phyloP scores from a whole-genome alignment of 2,113 vertebrate species.

The Phocoena sinus region DNA sequence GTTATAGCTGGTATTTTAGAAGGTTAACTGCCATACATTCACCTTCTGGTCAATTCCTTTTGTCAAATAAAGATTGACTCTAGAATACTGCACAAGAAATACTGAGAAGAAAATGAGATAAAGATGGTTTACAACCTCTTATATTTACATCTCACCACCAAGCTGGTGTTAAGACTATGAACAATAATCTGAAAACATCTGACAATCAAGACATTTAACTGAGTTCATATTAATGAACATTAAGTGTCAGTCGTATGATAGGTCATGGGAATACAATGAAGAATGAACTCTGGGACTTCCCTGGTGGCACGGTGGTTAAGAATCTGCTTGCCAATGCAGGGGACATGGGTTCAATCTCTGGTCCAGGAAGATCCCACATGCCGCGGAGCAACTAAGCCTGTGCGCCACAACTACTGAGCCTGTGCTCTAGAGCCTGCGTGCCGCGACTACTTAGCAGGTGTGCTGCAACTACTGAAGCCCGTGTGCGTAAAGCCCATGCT shows the following conservation, averaged over 20 bases:
- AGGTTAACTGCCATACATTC: not conserved
- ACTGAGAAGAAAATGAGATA: constrained; percentile 3
- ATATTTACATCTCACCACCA: not conserved
- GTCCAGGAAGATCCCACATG: too few species aligned
- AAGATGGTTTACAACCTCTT: not conserved
- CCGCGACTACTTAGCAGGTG: too few species aligned
- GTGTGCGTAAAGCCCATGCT: too few species aligned
- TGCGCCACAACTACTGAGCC: too few species aligned
- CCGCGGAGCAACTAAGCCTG: too few species aligned
- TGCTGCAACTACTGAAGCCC: too few species aligned
- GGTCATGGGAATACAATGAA: not conserved
- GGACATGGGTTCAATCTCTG: too few species aligned
- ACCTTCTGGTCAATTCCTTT: not conserved
- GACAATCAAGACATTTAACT: not conserved
- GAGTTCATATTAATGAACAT: not conserved
- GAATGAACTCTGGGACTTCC: not conserved
- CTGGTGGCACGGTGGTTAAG: too few species aligned
- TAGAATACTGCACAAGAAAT: not conserved
- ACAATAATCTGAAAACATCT: not conserved
- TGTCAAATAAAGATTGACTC: not conserved
- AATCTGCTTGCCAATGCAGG: too few species aligned
- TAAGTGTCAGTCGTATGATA: not conserved
- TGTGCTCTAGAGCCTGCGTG: too few species aligned
- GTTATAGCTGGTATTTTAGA: constrained; percentile 12
- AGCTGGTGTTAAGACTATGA: not conserved